Conservation (phyloP, 2,888 invertebrate genomes). For the Tipula unca region DNA sequence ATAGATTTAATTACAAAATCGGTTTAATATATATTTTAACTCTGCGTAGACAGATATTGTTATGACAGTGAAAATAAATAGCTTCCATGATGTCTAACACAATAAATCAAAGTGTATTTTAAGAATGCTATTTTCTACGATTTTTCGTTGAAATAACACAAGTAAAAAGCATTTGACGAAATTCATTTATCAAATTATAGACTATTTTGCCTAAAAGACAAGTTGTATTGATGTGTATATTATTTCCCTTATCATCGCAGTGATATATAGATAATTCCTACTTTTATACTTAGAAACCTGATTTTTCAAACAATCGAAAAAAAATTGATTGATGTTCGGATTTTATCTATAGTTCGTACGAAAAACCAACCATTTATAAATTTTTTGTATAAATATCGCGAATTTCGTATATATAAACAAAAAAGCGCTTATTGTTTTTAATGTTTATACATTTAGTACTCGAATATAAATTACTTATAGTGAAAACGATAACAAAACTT, state of each 20-base stretch:
- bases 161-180: no score
- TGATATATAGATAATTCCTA: background rate
- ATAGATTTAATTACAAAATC: no score
- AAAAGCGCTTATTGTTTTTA: background rate
- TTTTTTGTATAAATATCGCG: no score
- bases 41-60: background rate
- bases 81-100: background rate
- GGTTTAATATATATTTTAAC: background rate
- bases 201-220: no score
- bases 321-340: background rate
- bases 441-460: background rate
- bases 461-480: background rate
- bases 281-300: background rate
- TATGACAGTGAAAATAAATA: background rate
- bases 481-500: background rate
- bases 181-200: no score
- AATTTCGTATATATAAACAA: background rate
- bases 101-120: background rate
- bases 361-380: no score
- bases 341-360: background rate
- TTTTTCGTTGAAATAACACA: background rate
- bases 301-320: background rate
- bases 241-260: background rate
- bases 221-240: background rate
- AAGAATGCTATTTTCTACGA: background rate